A percentile compares a stretch with the other conserved stretches of the same genome.
Evolutionary conservation across 2,113 vertebrate genomes (phyloP).

Genomic region (Chaetura pelagica): DNA sequence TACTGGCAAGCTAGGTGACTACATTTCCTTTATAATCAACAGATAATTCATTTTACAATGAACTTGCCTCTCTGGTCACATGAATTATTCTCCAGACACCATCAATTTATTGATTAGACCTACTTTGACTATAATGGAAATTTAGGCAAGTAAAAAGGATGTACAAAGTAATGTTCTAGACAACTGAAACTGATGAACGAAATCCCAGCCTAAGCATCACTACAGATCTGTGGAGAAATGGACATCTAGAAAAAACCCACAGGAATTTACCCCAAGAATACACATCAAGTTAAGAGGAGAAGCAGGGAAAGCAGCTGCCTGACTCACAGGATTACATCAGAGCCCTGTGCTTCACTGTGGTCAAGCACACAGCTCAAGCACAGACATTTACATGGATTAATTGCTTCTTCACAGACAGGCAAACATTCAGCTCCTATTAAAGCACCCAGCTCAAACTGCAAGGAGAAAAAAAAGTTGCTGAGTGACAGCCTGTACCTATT

Average conservation of each 20-base stretch:
- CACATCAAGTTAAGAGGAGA: neutral
- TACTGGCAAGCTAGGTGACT: neutral
- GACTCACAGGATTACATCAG: neutral
- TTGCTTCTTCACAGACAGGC: neutral
- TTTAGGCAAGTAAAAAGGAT: neutral
- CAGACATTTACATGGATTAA: neutral
- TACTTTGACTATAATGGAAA: neutral
- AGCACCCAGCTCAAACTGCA: neutral
- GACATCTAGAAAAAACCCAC: fast-evolving
- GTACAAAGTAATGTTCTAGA: neutral
- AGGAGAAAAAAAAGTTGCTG: neutral
- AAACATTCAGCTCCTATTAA: neutral
- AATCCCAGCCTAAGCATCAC: neutral
- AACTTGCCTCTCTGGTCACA: neutral
- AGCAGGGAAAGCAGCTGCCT: neutral
- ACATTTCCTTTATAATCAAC: neutral
- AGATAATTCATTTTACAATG: neutral
- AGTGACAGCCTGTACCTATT: neutral
- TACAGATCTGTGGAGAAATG: neutral
- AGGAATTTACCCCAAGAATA: neutral
- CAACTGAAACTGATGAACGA: neutral
- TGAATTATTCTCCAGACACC: neutral
- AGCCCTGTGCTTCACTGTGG: neutral
- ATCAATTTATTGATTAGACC: neutral
- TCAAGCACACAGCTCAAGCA: neutral